A percentile compares a stretch with the other conserved stretches of the same genome.
Conservation (phyloP, 2,113 vertebrate species). For the Rynchops niger region DNA sequence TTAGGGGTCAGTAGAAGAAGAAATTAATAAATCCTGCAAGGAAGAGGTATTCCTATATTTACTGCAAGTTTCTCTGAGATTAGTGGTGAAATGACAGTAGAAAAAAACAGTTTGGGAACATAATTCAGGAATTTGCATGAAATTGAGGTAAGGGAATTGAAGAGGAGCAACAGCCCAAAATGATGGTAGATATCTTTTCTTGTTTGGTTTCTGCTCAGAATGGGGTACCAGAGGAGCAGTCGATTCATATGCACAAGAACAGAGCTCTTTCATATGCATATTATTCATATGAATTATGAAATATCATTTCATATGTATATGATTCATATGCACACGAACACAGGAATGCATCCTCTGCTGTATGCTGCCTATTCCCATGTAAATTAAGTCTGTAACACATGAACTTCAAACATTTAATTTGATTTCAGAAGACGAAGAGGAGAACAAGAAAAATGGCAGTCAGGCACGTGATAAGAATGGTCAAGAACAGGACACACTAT, state of each 20-base stretch:
- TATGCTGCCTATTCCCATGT: not conserved
- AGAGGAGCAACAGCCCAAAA: not conserved
- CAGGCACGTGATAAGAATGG: not conserved
- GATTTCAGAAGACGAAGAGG: not conserved
- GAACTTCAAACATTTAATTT: not conserved
- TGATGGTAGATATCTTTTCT: not conserved
- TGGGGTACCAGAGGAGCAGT: not conserved
- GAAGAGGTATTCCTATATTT: not conserved
- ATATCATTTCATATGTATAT: not conserved
- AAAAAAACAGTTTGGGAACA: not conserved
- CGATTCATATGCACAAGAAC: not conserved
- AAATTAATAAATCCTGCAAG: not conserved
- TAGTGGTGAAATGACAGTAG: not conserved
- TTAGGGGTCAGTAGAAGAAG: not conserved
- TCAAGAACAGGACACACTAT: fast-evolving
- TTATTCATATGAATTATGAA: not conserved
- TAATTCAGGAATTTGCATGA: not conserved
- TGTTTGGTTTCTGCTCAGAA: not conserved
- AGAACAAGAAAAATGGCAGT: not conserved
- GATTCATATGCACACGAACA: not conserved
- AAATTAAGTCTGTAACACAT: not conserved
- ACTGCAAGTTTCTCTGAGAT: not conserved
- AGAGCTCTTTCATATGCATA: not conserved
- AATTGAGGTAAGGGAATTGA: not conserved
- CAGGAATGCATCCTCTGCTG: not conserved